Base-by-base conservation (phyloP, 2,797 vertebrate species). In the Prionace glauca region DNA sequence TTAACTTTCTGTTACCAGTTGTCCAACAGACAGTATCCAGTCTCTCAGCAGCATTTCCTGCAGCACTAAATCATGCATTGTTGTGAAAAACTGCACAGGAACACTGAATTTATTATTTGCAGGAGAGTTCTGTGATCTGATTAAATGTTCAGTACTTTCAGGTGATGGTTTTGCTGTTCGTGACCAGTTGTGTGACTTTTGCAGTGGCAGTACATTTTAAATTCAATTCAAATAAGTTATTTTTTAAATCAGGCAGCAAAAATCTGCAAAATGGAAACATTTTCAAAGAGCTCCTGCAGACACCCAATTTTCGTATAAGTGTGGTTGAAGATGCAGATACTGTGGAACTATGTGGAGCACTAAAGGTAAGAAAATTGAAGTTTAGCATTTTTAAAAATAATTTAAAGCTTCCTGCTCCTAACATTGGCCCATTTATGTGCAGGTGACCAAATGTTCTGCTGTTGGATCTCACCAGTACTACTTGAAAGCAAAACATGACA, bases 211-310 rank as follows among this genome's bases (percentile, higher is more conserved):
- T 94, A 96, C 94, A 16, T 94, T 36, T 29, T 56, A 84, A 77
- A n/a, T 95, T 91, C 95, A 96, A 92, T 72, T 65, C n/a, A 36
- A 29, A 94, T 2, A 96, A 3, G 14, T 67, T 86, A 14, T 8
- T 77, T 69, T 95, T 60, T 86, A 81, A 36, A 81, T 69, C 88
- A 99, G 99, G 99, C 94, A 98, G 98, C 96, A 98, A 98, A 97
- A 95, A 98, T 45, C 96, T 98, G 96, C 97, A 98, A 96, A 98
- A 99, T 0, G 99, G 99, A 56, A 97, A 98, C 95, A 97, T 99
- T 95, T 99, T 99, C 97, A 99, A 99, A 96, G 98, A 99, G 95
- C 98, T 99, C 95, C 97, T 99, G 96, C 99, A 99, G 97, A 99
- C 98, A 3, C 98, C 98, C 12, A 99, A 98, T 97, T 99, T 99